phyloP scores from a whole-genome alignment of 2,888 invertebrate species.

The Drosophila birchii region DNA sequence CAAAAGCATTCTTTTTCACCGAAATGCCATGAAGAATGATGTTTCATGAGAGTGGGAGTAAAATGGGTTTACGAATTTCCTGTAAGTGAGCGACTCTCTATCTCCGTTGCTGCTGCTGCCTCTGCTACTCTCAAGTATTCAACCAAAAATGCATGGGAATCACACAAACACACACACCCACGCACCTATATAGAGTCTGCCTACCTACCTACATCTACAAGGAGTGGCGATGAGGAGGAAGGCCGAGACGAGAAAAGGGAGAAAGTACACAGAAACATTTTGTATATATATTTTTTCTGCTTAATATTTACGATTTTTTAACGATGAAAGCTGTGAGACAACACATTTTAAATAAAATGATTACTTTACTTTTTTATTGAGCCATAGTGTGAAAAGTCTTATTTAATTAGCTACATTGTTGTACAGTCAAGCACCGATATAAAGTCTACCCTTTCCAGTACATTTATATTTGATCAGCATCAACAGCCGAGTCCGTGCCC shows the following conservation, averaged over 20 bases:
- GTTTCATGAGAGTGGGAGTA: slow-evolving; percentile 43
- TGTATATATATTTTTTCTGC: not conserved
- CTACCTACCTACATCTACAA: slow-evolving; percentile 73
- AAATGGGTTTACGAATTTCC: slow-evolving; percentile 5
- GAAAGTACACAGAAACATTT: not conserved
- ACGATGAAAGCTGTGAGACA: too few species aligned
- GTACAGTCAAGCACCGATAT: too few species aligned
- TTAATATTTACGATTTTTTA: too few species aligned
- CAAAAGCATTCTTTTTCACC: slow-evolving; percentile 83
- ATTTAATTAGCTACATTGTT: not conserved
- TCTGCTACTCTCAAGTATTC: slow-evolving; percentile 67
- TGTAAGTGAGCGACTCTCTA: slow-evolving; percentile 59
- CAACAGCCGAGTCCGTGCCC: too few species aligned
- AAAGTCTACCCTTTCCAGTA: too few species aligned
- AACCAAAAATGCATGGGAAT: slow-evolving; percentile 68
- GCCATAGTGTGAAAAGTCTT: not conserved
- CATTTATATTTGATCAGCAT: too few species aligned
- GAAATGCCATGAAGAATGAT: slow-evolving; percentile 77
- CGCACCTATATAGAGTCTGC: slow-evolving; percentile 43
- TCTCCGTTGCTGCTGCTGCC: slow-evolving; percentile 18
- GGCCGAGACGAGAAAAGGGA: not conserved
- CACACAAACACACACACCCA: slow-evolving; percentile 33
- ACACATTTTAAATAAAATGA: not conserved
- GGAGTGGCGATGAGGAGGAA: not conserved
- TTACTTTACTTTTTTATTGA: not conserved